Evolutionary conservation across 2,888 invertebrate species (phyloP).

Genomic region (Bibio marci): DNA sequence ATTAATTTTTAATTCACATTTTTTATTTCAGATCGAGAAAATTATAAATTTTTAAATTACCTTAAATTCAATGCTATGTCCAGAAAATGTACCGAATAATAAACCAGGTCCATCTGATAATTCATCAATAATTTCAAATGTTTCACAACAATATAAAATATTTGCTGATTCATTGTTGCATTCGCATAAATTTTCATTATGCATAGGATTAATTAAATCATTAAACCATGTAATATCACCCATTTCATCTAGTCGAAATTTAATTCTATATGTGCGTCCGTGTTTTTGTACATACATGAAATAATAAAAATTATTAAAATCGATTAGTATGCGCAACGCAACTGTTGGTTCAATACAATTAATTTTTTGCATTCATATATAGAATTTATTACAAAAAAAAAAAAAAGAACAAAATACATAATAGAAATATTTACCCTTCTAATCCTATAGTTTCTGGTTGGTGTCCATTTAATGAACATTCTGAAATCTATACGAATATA

Average conservation of each 20-base stretch:
- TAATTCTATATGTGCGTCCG: slow-evolving; percentile 25
- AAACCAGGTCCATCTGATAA: slow-evolving; percentile 21
- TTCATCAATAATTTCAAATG: slow-evolving; percentile 36
- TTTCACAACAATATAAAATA: slow-evolving; percentile 48
- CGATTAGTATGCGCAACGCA: no score
- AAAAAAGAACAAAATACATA: slow-evolving; percentile 7
- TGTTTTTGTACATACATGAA: slow-evolving; percentile 1
- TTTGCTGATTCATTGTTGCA: slow-evolving; percentile 25
- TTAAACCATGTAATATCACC: slow-evolving; percentile 45
- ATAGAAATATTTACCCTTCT: no score
- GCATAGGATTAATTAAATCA: slow-evolving; percentile 29
- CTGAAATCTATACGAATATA: slow-evolving; percentile 16
- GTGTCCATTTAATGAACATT: slow-evolving; percentile 23
- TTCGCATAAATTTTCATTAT: neutral
- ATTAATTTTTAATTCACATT: no score
- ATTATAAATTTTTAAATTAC: slow-evolving; percentile 15
- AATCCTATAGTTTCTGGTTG: slow-evolving; percentile 21
- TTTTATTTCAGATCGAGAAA: slow-evolving; percentile 2
- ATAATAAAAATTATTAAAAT: neutral
- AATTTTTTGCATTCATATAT: neutral
- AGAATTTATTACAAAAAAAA: neutral
- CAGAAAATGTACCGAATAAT: slow-evolving; percentile 43
- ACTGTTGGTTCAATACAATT: no score
- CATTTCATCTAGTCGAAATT: slow-evolving; percentile 35
- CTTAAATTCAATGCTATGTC: slow-evolving; percentile 46